A percentile compares a stretch with the other conserved stretches of the same genome.
phyloP scores from a whole-genome alignment of 2,797 vertebrate species.

The Mareca penelope region DNA sequence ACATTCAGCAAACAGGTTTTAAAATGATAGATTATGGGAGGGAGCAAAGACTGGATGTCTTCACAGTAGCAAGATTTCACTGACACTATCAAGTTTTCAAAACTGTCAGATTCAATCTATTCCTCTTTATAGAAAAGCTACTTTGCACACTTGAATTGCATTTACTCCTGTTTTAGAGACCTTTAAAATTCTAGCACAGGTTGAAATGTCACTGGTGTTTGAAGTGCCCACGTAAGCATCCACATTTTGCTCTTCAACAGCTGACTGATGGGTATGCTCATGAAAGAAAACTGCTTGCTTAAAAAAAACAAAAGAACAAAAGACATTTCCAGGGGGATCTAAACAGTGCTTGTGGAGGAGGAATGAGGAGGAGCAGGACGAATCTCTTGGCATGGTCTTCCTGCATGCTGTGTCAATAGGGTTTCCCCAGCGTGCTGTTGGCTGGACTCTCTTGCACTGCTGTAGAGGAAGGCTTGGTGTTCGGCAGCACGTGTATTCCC shows the following conservation, averaged over 20 bases:
- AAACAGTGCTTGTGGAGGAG: background rate
- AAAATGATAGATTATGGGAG: slow-evolving; percentile 4
- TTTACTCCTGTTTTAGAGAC: background rate
- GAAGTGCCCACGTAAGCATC: background rate
- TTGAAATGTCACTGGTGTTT: background rate
- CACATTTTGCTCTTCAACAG: background rate
- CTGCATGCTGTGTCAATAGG: rapidly evolving
- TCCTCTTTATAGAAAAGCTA: background rate
- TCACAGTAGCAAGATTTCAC: background rate
- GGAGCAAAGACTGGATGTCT: background rate
- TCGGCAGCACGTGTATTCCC: rapidly evolving
- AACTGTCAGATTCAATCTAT: background rate
- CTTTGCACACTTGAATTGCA: background rate
- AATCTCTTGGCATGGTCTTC: background rate
- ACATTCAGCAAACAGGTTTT: slow-evolving; percentile 29
- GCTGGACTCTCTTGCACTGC: background rate
- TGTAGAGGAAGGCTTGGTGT: background rate
- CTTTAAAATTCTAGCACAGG: background rate
- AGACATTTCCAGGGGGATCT: background rate
- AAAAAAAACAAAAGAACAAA: background rate
- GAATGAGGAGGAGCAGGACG: background rate
- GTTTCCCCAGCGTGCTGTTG: background rate
- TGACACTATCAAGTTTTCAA: background rate
- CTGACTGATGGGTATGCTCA: background rate
- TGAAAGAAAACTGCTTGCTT: background rate